Evolutionary conservation across 2,113 vertebrate genomes (phyloP).

Genomic region (Cebus imitator): DNA sequence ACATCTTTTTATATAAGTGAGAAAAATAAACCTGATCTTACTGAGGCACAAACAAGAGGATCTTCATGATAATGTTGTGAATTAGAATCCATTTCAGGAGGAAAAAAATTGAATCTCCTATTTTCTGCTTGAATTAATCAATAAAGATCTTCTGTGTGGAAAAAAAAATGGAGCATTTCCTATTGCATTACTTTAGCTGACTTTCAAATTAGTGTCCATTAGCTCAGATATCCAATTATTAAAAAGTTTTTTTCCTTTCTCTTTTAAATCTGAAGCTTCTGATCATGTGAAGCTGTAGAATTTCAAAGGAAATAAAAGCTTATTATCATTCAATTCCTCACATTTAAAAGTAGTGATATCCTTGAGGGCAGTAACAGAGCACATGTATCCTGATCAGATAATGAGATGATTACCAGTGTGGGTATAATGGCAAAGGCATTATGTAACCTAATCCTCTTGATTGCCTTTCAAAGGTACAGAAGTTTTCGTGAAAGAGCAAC

Average conservation of each 20-base stretch:
- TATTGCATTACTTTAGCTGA: neutral
- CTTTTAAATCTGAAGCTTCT: neutral
- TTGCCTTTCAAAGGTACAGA: conserved; percentile 48
- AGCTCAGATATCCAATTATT: neutral
- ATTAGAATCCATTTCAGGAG: neutral
- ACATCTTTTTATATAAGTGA: neutral
- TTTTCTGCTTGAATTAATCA: neutral
- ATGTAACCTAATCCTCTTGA: conserved; percentile 61
- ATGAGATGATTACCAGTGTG: neutral
- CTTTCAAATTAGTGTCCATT: neutral
- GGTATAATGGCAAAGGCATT: conserved; percentile 15
- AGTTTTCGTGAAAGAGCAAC: neutral
- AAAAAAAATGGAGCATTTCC: neutral
- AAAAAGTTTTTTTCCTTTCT: neutral
- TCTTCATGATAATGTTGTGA: neutral
- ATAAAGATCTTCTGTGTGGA: neutral
- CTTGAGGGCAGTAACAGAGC: conserved; percentile 47
- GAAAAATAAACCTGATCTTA: neutral
- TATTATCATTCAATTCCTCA: conserved; percentile 63
- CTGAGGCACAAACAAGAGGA: neutral
- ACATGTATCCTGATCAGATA: conserved; percentile 49
- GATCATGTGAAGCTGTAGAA: conserved; percentile 30
- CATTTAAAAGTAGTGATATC: conserved; percentile 69
- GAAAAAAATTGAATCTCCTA: neutral
- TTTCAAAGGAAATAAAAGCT: conserved; percentile 52